Evolutionary conservation across 1,140 invertebrate species (phyloP), one percentile per base, ranked within the genome.

Genomic region (Drosophila chauvacae): DNA sequence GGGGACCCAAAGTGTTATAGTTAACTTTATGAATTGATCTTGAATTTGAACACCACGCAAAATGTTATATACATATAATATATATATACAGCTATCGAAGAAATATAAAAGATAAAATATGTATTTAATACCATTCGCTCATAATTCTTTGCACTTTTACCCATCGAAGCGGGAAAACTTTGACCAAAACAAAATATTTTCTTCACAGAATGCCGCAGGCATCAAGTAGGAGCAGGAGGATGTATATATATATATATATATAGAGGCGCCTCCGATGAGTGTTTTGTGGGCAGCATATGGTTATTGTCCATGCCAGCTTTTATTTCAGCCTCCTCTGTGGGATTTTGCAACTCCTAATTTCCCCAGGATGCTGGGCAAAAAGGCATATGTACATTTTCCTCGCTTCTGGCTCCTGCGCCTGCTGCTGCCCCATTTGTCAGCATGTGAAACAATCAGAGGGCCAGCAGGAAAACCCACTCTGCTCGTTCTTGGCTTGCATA

Each of bases 391-490:
- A 72, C 42, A 72, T 72, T 42, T 51, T 47, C 37, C 7, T 18
- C 18, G 30, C 13, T 55, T 5, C 28, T 7, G 9, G n/a, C 37
- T 20, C 28, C 18, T 16, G 13, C 48, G 42, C 3, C 13, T 18
- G 14, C 16, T 51, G 44, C 35, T 26, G 53, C 35, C 88, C 85
- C 88, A 87, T 87, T 87, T 87, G 84, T 87, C 84, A 90, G 84
- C 77, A 85, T 77, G 77, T 85, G 84, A 90, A 88, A 90, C 84
- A 90, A 90, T 90, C 84, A 90, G 81, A 81, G 90, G 73, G 81
- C 79, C 80, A 63, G 62, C 65, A 64, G 23, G 7, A 55, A 56
- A 57, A 58, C 20, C 44, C 18, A 33, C 45, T 61, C 66, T 5
- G 7, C 33, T 48, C 26, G 1, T 77, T 81, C 68, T 62, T 62